These are phyloP conservation scores for Ctenomys sociabilis DNA, from an alignment of 2,113 vertebrate species.

Conservation along the genomic window DNA sequence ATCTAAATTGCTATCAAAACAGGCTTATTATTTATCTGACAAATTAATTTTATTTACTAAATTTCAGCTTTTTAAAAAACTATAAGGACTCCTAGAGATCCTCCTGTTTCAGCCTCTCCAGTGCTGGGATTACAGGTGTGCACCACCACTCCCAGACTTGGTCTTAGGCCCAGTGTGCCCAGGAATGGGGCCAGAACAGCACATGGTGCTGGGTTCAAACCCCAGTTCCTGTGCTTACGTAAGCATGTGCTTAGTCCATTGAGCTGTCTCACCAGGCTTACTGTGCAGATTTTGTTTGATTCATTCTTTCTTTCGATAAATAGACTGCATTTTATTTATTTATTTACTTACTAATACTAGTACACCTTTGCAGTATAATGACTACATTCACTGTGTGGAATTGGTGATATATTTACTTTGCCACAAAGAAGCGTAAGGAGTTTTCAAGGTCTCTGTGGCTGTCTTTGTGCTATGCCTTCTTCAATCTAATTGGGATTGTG, in stretches of 20 bases:
- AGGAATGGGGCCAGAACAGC: too few relatives aligned
- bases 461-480: background rate
- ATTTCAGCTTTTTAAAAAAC: background rate
- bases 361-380: background rate
- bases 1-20: slow-evolving; percentile 59
- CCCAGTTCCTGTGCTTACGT: too few relatives aligned
- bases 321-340: background rate
- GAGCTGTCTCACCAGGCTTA: too few relatives aligned
- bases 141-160: too few relatives aligned
- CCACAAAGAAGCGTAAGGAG: background rate
- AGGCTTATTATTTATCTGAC: slow-evolving; percentile 17
- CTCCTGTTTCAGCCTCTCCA: too few relatives aligned
- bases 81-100: too few relatives aligned
- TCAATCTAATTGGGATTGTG: slow-evolving; percentile 6
- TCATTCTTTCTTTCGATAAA: background rate
- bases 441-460: slow-evolving; percentile 23
- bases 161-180: too few relatives aligned
- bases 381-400: background rate
- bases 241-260: too few relatives aligned
- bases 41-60: slow-evolving; percentile 59
- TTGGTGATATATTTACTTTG: background rate
- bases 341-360: slow-evolving; percentile 36
- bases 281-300: slow-evolving; percentile 25
- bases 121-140: too few relatives aligned
- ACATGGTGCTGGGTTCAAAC: too few relatives aligned